These are phyloP conservation scores for Petrocephalus sullivani DNA, from an alignment of 2,797 vertebrate genomes.

Conservation along the genomic window DNA sequence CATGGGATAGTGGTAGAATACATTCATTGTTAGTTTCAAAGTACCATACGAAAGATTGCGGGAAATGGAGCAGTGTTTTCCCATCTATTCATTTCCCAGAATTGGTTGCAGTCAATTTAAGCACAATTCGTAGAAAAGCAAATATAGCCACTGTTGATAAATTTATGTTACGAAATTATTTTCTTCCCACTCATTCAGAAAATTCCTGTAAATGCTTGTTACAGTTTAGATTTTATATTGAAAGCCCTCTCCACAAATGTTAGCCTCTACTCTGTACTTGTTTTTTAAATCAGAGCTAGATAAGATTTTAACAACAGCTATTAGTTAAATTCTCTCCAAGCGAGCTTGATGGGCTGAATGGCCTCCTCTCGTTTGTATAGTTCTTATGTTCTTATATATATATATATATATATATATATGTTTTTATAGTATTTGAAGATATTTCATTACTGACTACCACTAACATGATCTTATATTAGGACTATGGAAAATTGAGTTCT, in stretches of 20 bases:
- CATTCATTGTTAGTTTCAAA: slow-evolving; percentile 3
- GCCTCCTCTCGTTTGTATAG: no score
- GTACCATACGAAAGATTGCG: not conserved
- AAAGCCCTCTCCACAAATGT: no score
- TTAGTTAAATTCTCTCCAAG: no score
- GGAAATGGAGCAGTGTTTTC: not conserved
- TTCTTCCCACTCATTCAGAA: not conserved
- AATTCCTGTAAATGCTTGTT: not conserved
- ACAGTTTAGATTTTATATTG: not conserved
- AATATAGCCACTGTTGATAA: not conserved
- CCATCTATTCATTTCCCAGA: slow-evolving; percentile 5
- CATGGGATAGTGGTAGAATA: not conserved
- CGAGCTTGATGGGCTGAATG: no score
- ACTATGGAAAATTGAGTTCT: not conserved
- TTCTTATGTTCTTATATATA: no score
- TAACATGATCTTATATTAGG: not conserved
- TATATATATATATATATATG: no score
- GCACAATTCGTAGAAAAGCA: not conserved
- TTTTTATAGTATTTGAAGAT: not conserved
- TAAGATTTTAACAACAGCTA: no score
- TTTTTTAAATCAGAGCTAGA: no score
- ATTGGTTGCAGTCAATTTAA: not conserved
- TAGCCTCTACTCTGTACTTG: no score
- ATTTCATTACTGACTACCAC: not conserved
- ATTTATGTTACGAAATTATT: not conserved